Percentiles rank a stretch among this genome's conserved stretches.
Conservation (phyloP, 2,888 invertebrate genomes). For the Zygothrica quintamaculata region DNA sequence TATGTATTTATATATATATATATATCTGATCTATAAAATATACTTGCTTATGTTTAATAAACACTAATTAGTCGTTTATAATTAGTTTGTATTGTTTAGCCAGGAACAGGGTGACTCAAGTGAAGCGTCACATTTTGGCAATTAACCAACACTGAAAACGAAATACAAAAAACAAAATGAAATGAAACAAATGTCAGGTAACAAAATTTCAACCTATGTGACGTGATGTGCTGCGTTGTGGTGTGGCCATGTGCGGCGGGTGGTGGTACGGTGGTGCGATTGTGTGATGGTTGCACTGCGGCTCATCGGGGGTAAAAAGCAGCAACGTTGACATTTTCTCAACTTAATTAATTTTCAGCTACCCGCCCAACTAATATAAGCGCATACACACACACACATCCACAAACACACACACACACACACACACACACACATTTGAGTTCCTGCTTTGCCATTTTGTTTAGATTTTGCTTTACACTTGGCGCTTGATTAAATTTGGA, state of each 20-base stretch:
- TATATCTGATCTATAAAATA: too few species aligned
- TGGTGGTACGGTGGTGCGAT: not conserved
- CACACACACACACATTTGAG: slow-evolving; percentile 23
- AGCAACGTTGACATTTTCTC: slow-evolving; percentile 76
- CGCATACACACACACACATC: slow-evolving; percentile 26
- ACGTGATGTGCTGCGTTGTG: not conserved
- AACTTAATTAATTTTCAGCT: slow-evolving; percentile 75
- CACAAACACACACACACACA: slow-evolving; percentile 1
- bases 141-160: slow-evolving; percentile 29
- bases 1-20: too few species aligned
- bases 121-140: slow-evolving; percentile 25
- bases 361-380: slow-evolving; percentile 58
- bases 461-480: slow-evolving; percentile 67
- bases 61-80: too few species aligned
- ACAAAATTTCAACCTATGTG: slow-evolving; percentile 33
- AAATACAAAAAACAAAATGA: slow-evolving; percentile 27
- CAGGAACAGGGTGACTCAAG: slow-evolving; percentile 16
- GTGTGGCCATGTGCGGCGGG: not conserved
- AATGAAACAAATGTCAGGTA: slow-evolving; percentile 43
- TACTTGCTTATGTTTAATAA: too few species aligned
- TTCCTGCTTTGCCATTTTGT: slow-evolving; percentile 53
- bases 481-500: slow-evolving; percentile 70
- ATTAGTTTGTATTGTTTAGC: too few species aligned
- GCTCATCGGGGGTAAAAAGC: slow-evolving; percentile 41
- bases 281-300: not conserved